phyloP scores from a whole-genome alignment of 2,888 invertebrate genomes.

The Adelphocoris suturalis region DNA sequence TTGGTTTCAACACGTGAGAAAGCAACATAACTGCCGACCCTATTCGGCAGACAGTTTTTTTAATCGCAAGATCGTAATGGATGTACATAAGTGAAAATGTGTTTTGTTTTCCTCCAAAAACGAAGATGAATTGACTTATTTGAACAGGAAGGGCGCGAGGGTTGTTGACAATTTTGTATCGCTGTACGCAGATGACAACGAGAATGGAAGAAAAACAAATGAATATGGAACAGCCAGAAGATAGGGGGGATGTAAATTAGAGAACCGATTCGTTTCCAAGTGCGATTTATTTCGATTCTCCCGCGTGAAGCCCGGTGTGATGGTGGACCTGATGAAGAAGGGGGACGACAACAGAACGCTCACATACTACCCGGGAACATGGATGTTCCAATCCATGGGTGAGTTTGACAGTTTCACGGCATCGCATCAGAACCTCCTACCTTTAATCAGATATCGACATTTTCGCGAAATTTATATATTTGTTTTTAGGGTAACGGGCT shows the following conservation, averaged over 20 bases:
- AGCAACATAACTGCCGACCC: no score
- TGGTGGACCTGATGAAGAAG: not conserved
- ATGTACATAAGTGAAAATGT: no score
- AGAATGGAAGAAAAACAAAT: not conserved
- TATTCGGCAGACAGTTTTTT: no score
- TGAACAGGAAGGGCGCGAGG: not conserved
- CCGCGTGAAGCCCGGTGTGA: not conserved
- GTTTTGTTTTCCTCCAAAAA: no score
- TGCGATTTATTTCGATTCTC: not conserved
- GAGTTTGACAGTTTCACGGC: no score
- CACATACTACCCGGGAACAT: not conserved
- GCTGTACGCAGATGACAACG: not conserved
- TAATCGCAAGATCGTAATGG: no score
- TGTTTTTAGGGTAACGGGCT: no score
- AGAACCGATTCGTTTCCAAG: slow-evolving; percentile 9
- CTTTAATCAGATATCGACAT: no score
- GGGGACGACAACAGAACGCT: not conserved
- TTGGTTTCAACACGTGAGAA: no score
- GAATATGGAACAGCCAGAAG: not conserved
- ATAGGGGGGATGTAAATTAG: not conserved
- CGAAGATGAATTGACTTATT: not conserved
- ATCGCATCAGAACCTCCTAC: no score
- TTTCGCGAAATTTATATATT: no score
- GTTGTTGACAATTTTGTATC: slow-evolving; percentile 5
- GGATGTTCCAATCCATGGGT: not conserved